Conservation (phyloP, 2,797 vertebrate species). For the Morus bassanus region DNA sequence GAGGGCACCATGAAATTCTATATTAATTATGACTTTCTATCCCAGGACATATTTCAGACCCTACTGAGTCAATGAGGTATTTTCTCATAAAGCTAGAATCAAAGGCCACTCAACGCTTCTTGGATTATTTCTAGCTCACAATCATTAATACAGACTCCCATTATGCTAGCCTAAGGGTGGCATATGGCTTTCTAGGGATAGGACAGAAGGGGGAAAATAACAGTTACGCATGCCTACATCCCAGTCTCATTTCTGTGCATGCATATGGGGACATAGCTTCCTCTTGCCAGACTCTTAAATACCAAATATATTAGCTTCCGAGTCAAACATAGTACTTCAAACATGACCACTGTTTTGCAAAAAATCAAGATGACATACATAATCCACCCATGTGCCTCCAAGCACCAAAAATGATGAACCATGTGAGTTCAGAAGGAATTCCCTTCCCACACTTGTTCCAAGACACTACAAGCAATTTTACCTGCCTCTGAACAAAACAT, state of each 20-base stretch:
- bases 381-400: neutral
- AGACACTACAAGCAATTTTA: neutral
- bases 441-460: neutral
- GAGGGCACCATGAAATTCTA: neutral
- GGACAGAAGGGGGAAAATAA: conserved; percentile 28
- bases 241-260: neutral
- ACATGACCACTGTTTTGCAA: neutral
- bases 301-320: conserved; percentile 2
- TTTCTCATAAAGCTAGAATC: neutral
- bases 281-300: conserved; percentile 42
- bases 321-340: conserved; percentile 1
- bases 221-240: conserved; percentile 8
- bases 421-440: neutral
- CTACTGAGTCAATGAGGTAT: conserved; percentile 8
- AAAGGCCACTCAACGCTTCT: conserved; percentile 3
- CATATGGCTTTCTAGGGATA: conserved; percentile 59
- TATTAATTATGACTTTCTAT: neutral
- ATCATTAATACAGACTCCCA: conserved; percentile 32
- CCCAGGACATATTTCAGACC: neutral
- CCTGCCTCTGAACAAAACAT: neutral
- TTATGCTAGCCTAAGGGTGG: conserved; percentile 13
- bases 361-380: neutral
- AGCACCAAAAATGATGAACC: neutral
- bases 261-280: conserved; percentile 6
- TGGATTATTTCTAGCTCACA: conserved; percentile 52